Conservation (phyloP, 2,113 vertebrate species). For the Meleagris gallopavo region DNA sequence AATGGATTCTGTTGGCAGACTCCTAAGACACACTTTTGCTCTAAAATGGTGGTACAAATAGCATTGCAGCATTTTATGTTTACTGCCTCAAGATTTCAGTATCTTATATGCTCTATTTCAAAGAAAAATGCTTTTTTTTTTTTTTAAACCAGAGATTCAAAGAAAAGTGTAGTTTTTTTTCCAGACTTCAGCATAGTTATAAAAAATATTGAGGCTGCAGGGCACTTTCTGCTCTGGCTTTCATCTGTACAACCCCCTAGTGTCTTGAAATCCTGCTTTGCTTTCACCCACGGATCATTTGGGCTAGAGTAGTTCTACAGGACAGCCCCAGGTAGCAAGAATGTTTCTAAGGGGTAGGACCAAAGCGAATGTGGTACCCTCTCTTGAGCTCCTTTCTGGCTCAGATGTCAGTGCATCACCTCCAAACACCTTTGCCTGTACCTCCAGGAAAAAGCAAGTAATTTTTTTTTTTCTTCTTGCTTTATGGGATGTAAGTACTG, state of each 20-base stretch:
- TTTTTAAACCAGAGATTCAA: not conserved
- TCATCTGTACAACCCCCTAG: not conserved
- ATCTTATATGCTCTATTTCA: not conserved
- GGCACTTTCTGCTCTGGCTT: not conserved
- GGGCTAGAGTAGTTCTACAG: not conserved
- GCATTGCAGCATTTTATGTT: not conserved
- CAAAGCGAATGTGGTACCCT: not conserved
- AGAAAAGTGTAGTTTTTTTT: not conserved
- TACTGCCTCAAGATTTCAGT: constrained; percentile 15
- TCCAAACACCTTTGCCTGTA: not conserved
- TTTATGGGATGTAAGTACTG: not conserved
- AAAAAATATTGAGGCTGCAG: not conserved
- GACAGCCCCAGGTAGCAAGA: not conserved
- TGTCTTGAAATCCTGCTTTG: not conserved
- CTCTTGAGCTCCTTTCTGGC: not conserved
- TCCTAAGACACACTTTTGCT: not conserved
- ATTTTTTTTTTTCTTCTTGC: not conserved
- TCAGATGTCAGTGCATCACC: not conserved
- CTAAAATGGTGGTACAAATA: constrained; percentile 12
- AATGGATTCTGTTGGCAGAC: not conserved
- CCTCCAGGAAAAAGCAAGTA: not conserved
- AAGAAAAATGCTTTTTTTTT: not conserved
- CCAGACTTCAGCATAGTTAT: not conserved
- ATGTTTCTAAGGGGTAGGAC: not conserved
- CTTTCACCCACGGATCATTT: not conserved